Evolutionary conservation across 2,888 invertebrate species (phyloP).

Genomic region (Seira ritae): DNA sequence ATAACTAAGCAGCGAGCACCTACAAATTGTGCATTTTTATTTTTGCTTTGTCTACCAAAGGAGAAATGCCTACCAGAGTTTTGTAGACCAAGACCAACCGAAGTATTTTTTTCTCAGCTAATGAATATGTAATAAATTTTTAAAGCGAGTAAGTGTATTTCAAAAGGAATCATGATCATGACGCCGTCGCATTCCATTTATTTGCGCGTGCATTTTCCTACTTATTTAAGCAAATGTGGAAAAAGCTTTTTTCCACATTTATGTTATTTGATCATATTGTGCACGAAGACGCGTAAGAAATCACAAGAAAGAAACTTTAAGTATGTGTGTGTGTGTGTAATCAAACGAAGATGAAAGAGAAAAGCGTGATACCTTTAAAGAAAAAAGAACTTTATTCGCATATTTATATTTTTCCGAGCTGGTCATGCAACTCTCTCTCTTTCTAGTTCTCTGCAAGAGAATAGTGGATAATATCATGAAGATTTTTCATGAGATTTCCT

Average conservation of each 20-base stretch:
- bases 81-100: too few relatives aligned
- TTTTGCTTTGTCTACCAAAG: too few relatives aligned
- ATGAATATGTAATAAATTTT: constrained; percentile 19
- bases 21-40: too few relatives aligned
- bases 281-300: not conserved
- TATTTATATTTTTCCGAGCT: constrained; percentile 30
- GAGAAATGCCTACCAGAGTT: too few relatives aligned
- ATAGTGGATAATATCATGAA: not conserved
- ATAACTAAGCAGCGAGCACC: too few relatives aligned
- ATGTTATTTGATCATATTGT: not conserved
- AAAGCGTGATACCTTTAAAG: constrained; percentile 46
- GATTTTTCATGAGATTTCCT: not conserved
- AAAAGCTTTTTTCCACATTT: constrained; percentile 15
- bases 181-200: not conserved
- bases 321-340: not conserved
- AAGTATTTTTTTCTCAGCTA: not conserved
- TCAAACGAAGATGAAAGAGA: constrained; percentile 33
- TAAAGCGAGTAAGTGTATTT: not conserved
- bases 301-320: not conserved
- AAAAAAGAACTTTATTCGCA: constrained; percentile 15
- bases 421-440: constrained; percentile 61
- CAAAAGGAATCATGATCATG: constrained; percentile 12
- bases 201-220: too few relatives aligned
- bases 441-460: not conserved
- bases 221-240: constrained; percentile 3